These are phyloP conservation scores for Pandemis cinnamomeana DNA, from an alignment of 2,888 invertebrate genomes.

Conservation along the genomic window DNA sequence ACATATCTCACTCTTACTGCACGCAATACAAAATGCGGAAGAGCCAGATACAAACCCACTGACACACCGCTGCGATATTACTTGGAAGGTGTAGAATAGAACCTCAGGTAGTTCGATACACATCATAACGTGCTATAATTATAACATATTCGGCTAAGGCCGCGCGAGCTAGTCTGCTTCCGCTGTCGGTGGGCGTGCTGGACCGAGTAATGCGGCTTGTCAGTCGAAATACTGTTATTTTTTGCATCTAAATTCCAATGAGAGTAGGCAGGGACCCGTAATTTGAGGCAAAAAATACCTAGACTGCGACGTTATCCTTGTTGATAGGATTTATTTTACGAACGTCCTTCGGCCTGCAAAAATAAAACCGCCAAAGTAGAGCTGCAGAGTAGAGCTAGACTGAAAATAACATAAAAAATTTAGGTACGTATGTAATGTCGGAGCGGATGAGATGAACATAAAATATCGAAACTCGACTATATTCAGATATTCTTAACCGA, in stretches of 20 bases:
- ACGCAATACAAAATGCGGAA: too few relatives aligned
- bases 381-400: background rate
- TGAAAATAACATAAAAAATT: too few relatives aligned
- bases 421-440: too few relatives aligned
- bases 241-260: constrained; percentile 32
- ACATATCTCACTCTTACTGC: too few relatives aligned
- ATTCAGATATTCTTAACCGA: too few relatives aligned
- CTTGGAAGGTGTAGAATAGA: background rate
- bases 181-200: constrained; percentile 39
- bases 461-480: too few relatives aligned
- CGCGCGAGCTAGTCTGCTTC: constrained; percentile 25
- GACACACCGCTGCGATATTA: background rate
- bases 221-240: constrained; percentile 20
- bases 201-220: constrained; percentile 31
- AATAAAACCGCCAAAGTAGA: background rate
- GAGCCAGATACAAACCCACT: too few relatives aligned
- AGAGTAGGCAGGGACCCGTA: constrained; percentile 4
- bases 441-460: too few relatives aligned
- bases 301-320: constrained; percentile 23
- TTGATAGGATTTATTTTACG: constrained; percentile 8
- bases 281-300: constrained; percentile 9
- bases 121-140: constrained; percentile 1
- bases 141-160: constrained; percentile 11
- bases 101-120: background rate
- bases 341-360: background rate